These are phyloP conservation scores for Tachysurus fulvidraco DNA, from an alignment of 2,113 vertebrate species.

Conservation along the genomic window DNA sequence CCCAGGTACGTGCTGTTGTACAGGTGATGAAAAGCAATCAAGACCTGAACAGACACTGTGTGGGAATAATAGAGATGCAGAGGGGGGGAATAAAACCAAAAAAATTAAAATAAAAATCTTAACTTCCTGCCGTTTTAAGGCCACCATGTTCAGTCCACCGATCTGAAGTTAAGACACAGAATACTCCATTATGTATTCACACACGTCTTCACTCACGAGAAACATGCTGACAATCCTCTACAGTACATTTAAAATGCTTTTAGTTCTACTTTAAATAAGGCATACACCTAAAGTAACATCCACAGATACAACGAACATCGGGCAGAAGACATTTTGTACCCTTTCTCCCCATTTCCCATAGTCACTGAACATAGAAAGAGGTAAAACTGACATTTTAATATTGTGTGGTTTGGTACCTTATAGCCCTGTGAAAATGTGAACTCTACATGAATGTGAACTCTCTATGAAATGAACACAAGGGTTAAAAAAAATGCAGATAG, in stretches of 20 bases:
- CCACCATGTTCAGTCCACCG: conserved; percentile 69
- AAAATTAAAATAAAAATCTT: conserved; percentile 44
- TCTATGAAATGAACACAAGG: too few species aligned
- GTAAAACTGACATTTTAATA: conserved; percentile 41
- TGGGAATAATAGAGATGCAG: neutral
- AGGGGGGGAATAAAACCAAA: conserved; percentile 40
- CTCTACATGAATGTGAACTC: too few species aligned
- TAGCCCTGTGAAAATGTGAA: conserved; percentile 53
- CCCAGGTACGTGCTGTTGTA: neutral
- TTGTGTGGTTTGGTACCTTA: conserved; percentile 65
- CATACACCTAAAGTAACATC: conserved; percentile 62
- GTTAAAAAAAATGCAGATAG: too few species aligned
- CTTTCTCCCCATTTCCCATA: conserved; percentile 15
- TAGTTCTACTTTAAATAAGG: conserved; percentile 60
- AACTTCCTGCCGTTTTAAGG: conserved; percentile 71
- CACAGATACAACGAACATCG: conserved; percentile 53
- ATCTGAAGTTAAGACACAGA: conserved; percentile 64
- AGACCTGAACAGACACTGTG: neutral
- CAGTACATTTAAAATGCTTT: conserved; percentile 49
- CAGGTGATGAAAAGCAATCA: neutral
- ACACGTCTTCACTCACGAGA: conserved; percentile 62
- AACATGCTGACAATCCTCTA: conserved; percentile 49
- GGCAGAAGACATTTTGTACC: conserved; percentile 55
- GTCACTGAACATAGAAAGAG: conserved; percentile 6
- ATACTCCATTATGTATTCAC: conserved; percentile 56